Percentiles rank a stretch among this genome's conserved stretches.
Evolutionary conservation across 2,113 vertebrate genomes (phyloP).

Genomic region (Thamnaconus septentrionalis): DNA sequence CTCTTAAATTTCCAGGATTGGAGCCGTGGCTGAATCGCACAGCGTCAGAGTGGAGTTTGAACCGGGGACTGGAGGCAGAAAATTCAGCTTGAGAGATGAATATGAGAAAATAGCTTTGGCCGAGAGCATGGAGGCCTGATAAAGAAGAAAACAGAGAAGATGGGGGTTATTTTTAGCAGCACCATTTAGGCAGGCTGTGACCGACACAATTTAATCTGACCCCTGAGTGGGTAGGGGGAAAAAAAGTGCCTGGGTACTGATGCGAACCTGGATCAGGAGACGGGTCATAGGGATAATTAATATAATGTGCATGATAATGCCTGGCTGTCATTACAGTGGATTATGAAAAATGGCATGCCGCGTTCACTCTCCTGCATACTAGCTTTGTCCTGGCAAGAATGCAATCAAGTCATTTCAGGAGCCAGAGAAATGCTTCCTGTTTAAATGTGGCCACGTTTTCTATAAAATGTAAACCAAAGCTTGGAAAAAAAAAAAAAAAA

Average conservation of each 20-base stretch:
- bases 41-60: too few species aligned
- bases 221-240: conserved; percentile 8
- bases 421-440: too few species aligned
- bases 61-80: neutral
- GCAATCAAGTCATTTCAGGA: too few species aligned
- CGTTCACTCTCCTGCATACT: neutral
- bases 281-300: conserved; percentile 48
- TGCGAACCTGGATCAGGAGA: conserved; percentile 33
- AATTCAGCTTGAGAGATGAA: conserved; percentile 6
- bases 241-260: conserved; percentile 34
- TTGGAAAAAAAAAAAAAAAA: too few species aligned
- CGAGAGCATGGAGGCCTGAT: neutral
- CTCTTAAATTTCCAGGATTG: too few species aligned
- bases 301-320: conserved; percentile 54
- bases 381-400: neutral
- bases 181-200: conserved; percentile 42
- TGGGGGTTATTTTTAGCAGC: conserved; percentile 38
- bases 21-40: too few species aligned
- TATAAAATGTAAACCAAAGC: too few species aligned
- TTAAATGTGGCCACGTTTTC: too few species aligned
- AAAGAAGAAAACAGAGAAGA: neutral
- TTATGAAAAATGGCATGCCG: conserved; percentile 19
- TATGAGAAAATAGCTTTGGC: neutral
- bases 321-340: conserved; percentile 18
- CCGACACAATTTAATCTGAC: conserved; percentile 49